Evolutionary conservation across 2,888 invertebrate genomes (phyloP), one percentile per base, ranked within the genome.

Genomic region (Nomada goodeniana): DNA sequence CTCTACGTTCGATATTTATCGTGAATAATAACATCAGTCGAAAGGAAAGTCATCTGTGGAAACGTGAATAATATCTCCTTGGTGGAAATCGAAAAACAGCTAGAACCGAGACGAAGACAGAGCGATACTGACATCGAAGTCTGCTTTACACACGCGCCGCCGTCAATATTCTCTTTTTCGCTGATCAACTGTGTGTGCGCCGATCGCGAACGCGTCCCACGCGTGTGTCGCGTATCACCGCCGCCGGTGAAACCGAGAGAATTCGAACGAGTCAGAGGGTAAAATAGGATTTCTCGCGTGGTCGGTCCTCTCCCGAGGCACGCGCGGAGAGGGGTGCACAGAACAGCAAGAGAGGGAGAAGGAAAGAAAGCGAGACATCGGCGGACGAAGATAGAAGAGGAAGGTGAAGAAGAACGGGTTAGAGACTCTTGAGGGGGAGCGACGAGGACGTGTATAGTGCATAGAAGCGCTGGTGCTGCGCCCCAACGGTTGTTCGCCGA

Each of bases 271-370:
- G 85, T 88, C 88, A 82, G 87, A 86, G 89, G 88, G 88, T 90
- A 90, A 90, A 90, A 89, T 88, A 89, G 87, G 87, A 89, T 89
- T 89, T 89, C 87, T 89, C 89, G 89, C 89, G 89, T 86, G 89
- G 87, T 85, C 85, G 88, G 87, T 86, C 85, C 86, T 88, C 85
- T 85, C 81, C 77, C 74, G 84, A 74, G 84, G 82, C 83, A 83
- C 86, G 87, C 86, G 85, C 77, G 87, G 83, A 78, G 86, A 77
- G 80, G 79, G 85, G 85, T 84, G 85, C 57, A 50, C 73, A 42
- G 47, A 69, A 63, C 63, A 63, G 71, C 52, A 78, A 78, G 81
- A 84, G 80, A 79, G 71, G 69, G 74, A 77, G 67, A 47, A 57
- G 53, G 68, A 63, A 61, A 70, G 65, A 55, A 55, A 68, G 61